Evolutionary conservation across 2,888 invertebrate genomes (phyloP).

Genomic region (Xiphydria camelus): DNA sequence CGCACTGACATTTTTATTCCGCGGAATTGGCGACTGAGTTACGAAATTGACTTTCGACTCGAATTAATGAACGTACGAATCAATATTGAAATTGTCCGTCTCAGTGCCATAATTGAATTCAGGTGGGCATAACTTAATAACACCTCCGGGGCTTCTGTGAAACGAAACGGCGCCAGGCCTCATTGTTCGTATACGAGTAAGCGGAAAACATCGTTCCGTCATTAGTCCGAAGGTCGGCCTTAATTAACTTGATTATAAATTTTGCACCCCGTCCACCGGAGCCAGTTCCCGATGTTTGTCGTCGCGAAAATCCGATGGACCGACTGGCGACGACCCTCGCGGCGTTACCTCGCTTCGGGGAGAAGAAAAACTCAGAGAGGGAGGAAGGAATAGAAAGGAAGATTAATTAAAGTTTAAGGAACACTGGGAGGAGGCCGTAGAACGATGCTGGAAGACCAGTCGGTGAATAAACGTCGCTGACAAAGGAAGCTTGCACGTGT

Average conservation of each 20-base stretch:
- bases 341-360: background rate
- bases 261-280: background rate
- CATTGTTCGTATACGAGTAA: too few species aligned
- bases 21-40: too few species aligned
- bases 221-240: constrained; percentile 13
- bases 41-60: too few species aligned
- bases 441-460: background rate
- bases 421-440: background rate
- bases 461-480: background rate
- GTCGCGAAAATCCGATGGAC: constrained; percentile 12
- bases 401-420: constrained; percentile 1
- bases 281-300: constrained; percentile 20
- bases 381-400: background rate
- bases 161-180: too few species aligned
- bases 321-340: background rate
- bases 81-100: too few species aligned
- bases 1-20: too few species aligned
- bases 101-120: too few species aligned
- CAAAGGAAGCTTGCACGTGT: too few species aligned
- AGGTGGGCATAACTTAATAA: too few species aligned
- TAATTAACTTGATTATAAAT: constrained; percentile 27
- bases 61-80: too few species aligned
- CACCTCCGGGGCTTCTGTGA: too few species aligned
- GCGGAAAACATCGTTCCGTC: background rate
- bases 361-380: background rate